Evolutionary conservation across 2,113 vertebrate species (phyloP).

Genomic region (Alouatta palliata): DNA sequence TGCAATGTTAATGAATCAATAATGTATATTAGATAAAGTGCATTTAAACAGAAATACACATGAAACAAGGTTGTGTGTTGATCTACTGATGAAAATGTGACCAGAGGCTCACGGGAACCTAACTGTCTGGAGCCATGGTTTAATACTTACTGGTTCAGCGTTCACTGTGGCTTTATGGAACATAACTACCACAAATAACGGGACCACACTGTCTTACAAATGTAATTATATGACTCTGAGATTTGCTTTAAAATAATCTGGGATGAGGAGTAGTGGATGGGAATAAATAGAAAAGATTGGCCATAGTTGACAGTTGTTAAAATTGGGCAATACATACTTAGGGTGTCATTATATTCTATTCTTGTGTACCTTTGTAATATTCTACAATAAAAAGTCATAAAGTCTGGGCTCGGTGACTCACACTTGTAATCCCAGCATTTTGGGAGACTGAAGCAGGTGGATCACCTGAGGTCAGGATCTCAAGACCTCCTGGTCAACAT

Average conservation of each 20-base stretch:
- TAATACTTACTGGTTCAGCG: background rate
- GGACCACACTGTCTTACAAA: background rate
- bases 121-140: background rate
- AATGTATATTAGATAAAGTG: background rate
- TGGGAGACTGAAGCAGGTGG: too few species aligned
- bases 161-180: background rate
- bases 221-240: background rate
- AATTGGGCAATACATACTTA: background rate
- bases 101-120: background rate
- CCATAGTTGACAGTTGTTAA: background rate
- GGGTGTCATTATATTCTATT: background rate
- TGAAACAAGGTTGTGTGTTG: background rate
- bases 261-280: background rate
- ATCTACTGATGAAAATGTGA: background rate
- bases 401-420: background rate
- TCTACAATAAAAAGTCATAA: background rate
- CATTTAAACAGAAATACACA: slow-evolving; percentile 16
- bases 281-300: background rate
- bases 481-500: too few species aligned
- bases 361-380: background rate
- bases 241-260: slow-evolving; percentile 18
- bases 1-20: background rate
- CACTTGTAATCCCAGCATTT: too few species aligned
- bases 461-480: too few species aligned
- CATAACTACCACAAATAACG: background rate